Percentiles rank a stretch among this genome's conserved stretches.
These are phyloP conservation scores for Peromyscus aztecus DNA, from an alignment of 2,797 vertebrate species.

Conservation along the genomic window DNA sequence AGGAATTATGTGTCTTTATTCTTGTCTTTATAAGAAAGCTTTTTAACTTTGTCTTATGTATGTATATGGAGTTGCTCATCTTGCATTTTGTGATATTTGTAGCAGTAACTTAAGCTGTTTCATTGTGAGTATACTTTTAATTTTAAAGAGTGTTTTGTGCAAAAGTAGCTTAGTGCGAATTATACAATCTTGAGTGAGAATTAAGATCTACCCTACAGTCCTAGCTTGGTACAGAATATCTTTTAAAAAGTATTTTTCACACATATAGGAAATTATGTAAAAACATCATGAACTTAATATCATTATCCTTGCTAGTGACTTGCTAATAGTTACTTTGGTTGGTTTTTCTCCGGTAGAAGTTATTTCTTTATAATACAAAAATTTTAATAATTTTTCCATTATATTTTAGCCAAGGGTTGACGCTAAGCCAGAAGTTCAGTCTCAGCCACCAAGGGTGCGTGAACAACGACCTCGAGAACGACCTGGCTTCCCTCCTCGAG, in stretches of 20 bases:
- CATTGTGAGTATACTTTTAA: constrained; percentile 56
- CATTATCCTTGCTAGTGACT: constrained; percentile 78
- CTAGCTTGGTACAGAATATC: constrained; percentile 90
- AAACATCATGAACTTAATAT: constrained; percentile 69
- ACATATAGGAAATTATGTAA: constrained; percentile 62
- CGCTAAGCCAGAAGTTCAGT: constrained; percentile 93
- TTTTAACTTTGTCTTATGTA: constrained; percentile 67
- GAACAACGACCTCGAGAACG: constrained; percentile 96
- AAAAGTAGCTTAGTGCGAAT: constrained; percentile 70
- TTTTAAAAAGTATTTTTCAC: constrained; percentile 75
- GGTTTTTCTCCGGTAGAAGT: constrained; percentile 13
- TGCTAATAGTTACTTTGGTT: constrained; percentile 37
- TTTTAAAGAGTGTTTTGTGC: constrained; percentile 43
- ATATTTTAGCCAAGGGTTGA: constrained; percentile 93
- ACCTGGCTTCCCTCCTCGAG: constrained; percentile 92
- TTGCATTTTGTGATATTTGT: constrained; percentile 71
- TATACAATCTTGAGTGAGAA: constrained; percentile 67
- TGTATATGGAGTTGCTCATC: constrained; percentile 77
- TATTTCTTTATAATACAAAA: constrained; percentile 67
- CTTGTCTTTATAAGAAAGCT: constrained; percentile 57
- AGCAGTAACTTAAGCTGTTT: constrained; percentile 65
- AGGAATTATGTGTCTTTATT: constrained; percentile 62
- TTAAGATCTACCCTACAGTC: constrained; percentile 86
- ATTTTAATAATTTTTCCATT: constrained; percentile 69
- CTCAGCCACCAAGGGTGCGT: constrained; percentile 92